phyloP scores from a whole-genome alignment of 2,113 vertebrate species.

The Sylvilagus bachmani region DNA sequence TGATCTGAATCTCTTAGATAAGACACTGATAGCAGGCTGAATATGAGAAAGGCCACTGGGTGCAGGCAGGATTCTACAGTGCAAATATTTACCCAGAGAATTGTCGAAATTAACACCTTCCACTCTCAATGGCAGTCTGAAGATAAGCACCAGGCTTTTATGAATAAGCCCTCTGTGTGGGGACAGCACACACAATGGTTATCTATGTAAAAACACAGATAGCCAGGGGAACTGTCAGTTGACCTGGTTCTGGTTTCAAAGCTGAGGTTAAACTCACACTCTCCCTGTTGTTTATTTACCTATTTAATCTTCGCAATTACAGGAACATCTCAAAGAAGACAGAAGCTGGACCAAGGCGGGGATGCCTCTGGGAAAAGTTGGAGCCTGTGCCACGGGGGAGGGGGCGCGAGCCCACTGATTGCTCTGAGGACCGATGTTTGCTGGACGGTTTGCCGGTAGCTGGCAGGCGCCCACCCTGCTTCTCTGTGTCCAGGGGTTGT shows the following conservation, averaged over 20 bases:
- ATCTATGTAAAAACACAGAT: constrained; percentile 1
- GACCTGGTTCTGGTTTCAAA: not conserved
- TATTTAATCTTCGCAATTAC: not conserved
- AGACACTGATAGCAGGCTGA: constrained; percentile 54
- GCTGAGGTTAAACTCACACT: not conserved
- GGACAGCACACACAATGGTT: not conserved
- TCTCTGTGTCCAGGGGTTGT: too few relatives aligned
- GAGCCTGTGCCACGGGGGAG: fast-evolving
- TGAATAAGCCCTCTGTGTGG: not conserved
- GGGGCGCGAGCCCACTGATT: fast-evolving
- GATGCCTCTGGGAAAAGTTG: not conserved
- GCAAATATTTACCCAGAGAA: constrained; percentile 34
- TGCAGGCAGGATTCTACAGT: not conserved
- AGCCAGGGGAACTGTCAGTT: not conserved
- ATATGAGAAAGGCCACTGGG: constrained; percentile 57
- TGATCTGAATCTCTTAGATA: constrained; percentile 62
- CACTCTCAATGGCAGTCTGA: not conserved
- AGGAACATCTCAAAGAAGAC: not conserved
- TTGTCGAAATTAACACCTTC: constrained; percentile 46
- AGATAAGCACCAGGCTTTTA: constrained; percentile 21
- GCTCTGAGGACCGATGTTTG: not conserved
- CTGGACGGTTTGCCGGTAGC: not conserved
- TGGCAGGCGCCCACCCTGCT: fast-evolving
- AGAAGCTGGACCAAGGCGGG: not conserved
- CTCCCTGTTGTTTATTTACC: not conserved